Conservation (phyloP, 1,140 invertebrate species). For the Achroia grisella region DNA sequence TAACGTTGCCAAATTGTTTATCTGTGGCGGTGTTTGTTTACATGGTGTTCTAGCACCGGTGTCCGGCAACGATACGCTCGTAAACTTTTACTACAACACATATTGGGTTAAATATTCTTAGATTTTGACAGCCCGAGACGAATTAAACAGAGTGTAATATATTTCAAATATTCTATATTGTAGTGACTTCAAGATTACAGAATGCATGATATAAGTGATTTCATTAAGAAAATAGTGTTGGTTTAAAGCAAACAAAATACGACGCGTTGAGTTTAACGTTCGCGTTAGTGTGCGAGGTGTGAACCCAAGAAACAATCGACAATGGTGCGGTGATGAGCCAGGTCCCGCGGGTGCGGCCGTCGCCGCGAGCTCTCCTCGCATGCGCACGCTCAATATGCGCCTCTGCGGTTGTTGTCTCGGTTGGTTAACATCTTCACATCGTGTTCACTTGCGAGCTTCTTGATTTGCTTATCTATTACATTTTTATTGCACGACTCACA, state of each 20-base stretch:
- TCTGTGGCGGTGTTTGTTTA: slow-evolving; percentile 42
- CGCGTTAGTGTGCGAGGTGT: slow-evolving; percentile 42
- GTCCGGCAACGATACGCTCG: slow-evolving; percentile 14
- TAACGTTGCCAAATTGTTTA: slow-evolving; percentile 30
- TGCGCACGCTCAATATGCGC: slow-evolving; percentile 52
- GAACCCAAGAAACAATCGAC: slow-evolving; percentile 13
- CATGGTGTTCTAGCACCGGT: slow-evolving; percentile 17
- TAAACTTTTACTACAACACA: slow-evolving; percentile 19
- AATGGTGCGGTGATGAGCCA: slow-evolving; percentile 50
- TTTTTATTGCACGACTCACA: slow-evolving; percentile 3
- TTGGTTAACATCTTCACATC: slow-evolving; percentile 24
- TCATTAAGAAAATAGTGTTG: neutral
- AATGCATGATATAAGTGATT: too few species aligned
- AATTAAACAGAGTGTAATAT: too few species aligned
- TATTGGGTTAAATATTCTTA: neutral
- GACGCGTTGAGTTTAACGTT: slow-evolving; percentile 49
- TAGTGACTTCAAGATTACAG: too few species aligned
- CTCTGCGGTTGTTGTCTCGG: slow-evolving; percentile 65
- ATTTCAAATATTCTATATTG: too few species aligned
- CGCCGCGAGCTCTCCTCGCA: slow-evolving; percentile 32
- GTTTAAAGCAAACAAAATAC: slow-evolving; percentile 32
- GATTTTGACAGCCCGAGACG: too few species aligned
- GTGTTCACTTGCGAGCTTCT: neutral
- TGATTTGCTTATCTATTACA: neutral
- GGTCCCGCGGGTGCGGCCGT: slow-evolving; percentile 26